phyloP scores from a whole-genome alignment of 2,888 invertebrate genomes.

The Pachliopta kotzebuea region DNA sequence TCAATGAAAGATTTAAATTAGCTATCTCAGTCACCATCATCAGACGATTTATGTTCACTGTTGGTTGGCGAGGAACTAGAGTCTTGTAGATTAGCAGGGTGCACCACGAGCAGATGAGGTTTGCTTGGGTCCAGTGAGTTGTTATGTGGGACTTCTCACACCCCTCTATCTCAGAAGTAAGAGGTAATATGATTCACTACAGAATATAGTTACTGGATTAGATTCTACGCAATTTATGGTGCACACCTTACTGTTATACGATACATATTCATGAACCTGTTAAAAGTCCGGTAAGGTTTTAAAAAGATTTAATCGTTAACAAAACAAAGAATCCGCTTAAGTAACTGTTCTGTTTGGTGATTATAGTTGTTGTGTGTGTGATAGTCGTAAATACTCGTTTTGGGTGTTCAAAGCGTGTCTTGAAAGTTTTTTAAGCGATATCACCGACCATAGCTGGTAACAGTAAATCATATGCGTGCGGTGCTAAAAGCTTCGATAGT shows the following conservation, averaged over 20 bases:
- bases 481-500: slow-evolving; percentile 45
- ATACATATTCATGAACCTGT: slow-evolving; percentile 11
- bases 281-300: slow-evolving; percentile 11
- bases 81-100: too few relatives aligned
- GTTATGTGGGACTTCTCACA: too few relatives aligned
- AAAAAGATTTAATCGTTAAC: slow-evolving; percentile 7
- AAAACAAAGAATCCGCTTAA: slow-evolving; percentile 18
- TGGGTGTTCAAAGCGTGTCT: slow-evolving; percentile 5
- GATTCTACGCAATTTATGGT: not conserved
- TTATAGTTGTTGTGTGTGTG: slow-evolving; percentile 7
- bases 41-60: too few relatives aligned
- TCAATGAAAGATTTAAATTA: too few relatives aligned
- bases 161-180: too few relatives aligned
- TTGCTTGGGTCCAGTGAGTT: too few relatives aligned
- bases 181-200: too few relatives aligned
- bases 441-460: slow-evolving; percentile 37
- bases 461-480: slow-evolving; percentile 48
- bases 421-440: slow-evolving; percentile 35
- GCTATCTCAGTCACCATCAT: too few relatives aligned
- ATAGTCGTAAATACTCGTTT: slow-evolving; percentile 9
- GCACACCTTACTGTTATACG: not conserved
- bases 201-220: too few relatives aligned
- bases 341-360: slow-evolving; percentile 18
- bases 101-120: too few relatives aligned
- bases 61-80: too few relatives aligned